Percentiles rank a stretch among this genome's conserved stretches.
These are phyloP conservation scores for Bubo blakistoni DNA, from an alignment of 2,113 vertebrate genomes.

Conservation along the genomic window DNA sequence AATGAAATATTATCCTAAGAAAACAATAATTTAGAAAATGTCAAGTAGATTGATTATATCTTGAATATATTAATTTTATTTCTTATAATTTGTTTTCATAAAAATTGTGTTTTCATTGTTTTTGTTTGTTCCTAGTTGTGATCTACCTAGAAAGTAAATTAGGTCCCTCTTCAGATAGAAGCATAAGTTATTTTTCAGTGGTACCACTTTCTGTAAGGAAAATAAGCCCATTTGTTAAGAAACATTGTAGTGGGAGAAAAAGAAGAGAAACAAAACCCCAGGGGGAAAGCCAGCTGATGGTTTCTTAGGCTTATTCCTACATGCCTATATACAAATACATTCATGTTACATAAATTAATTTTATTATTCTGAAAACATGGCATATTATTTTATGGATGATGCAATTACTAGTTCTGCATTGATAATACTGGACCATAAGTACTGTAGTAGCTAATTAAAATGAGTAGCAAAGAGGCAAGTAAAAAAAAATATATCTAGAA, in stretches of 20 bases:
- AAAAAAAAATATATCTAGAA: background rate
- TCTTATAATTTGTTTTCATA: background rate
- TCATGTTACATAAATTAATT: background rate
- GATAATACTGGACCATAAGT: slow-evolving; percentile 30
- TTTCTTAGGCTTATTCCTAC: background rate
- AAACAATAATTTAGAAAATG: background rate
- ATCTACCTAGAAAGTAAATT: background rate
- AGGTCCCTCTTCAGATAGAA: background rate
- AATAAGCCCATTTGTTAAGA: background rate
- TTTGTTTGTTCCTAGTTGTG: background rate
- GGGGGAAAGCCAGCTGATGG: background rate
- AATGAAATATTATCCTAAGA: background rate
- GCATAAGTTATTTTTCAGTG: background rate
- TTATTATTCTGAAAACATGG: background rate
- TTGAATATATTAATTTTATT: background rate
- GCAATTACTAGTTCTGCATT: slow-evolving; percentile 23
- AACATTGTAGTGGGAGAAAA: background rate
- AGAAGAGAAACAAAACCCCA: background rate
- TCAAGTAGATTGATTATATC: background rate
- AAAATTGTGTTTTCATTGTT: background rate
- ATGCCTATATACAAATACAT: background rate
- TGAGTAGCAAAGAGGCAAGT: background rate
- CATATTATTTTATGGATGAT: slow-evolving; percentile 17
- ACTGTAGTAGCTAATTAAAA: slow-evolving; percentile 14
- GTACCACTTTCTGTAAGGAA: background rate